Conservation (phyloP, 1,140 invertebrate genomes). For the Rhynchophorus ferrugineus region DNA sequence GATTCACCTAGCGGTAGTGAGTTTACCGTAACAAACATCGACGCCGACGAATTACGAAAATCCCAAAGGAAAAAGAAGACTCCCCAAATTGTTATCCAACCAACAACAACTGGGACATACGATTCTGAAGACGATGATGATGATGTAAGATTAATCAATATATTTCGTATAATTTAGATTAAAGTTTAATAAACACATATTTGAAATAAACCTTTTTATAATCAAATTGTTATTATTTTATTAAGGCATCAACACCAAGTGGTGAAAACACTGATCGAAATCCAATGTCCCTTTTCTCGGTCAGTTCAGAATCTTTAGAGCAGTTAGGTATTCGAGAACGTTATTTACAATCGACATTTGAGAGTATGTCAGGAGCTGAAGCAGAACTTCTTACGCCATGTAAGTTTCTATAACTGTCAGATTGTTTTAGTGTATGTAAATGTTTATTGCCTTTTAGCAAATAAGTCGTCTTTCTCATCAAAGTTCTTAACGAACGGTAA, state of each 20-base stretch:
- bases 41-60: slow-evolving; percentile 72
- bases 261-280: slow-evolving; percentile 63
- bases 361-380: slow-evolving; percentile 62
- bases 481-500: slow-evolving; percentile 40
- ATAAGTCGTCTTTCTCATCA: slow-evolving; percentile 36
- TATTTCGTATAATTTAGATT: neutral
- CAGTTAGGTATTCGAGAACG: slow-evolving; percentile 57
- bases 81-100: slow-evolving; percentile 39
- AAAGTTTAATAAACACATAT: neutral
- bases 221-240: neutral
- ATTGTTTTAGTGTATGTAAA: neutral
- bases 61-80: slow-evolving; percentile 56
- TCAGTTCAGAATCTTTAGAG: slow-evolving; percentile 70
- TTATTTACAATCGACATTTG: slow-evolving; percentile 70
- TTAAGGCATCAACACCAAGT: slow-evolving; percentile 60
- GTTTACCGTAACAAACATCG: slow-evolving; percentile 81
- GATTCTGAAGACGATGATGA: slow-evolving; percentile 75
- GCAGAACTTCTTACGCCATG: slow-evolving; percentile 38
- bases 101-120: slow-evolving; percentile 54
- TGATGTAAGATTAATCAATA: slow-evolving; percentile 41
- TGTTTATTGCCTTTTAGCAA: slow-evolving; percentile 26
- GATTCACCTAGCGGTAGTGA: slow-evolving; percentile 53
- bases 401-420: slow-evolving; percentile 22
- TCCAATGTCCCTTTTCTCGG: slow-evolving; percentile 53
- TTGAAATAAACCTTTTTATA: slow-evolving; percentile 1